These are phyloP conservation scores for Cryptus armator DNA, from an alignment of 2,888 invertebrate genomes.

Conservation along the genomic window DNA sequence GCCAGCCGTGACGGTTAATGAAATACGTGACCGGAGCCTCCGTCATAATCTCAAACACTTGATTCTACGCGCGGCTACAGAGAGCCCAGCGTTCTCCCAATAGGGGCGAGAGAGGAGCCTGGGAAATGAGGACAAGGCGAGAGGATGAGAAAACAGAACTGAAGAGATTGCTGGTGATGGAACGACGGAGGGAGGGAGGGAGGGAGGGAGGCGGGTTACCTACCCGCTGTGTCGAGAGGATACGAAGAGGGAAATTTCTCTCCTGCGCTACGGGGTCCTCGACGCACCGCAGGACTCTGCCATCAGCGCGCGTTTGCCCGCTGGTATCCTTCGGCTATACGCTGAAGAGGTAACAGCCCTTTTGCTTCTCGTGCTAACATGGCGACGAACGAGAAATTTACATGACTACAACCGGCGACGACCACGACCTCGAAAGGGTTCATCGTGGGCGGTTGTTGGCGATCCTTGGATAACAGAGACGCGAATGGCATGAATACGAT, in stretches of 20 bases:
- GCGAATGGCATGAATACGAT: slow-evolving; percentile 33
- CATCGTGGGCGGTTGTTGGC: slow-evolving; percentile 26
- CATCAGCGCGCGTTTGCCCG: slow-evolving; percentile 14
- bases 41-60: slow-evolving; percentile 85
- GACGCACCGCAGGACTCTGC: slow-evolving; percentile 38
- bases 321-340: slow-evolving; percentile 30
- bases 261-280: slow-evolving; percentile 30
- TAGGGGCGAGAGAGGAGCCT: slow-evolving; percentile 34
- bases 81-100: slow-evolving; percentile 22
- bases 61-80: slow-evolving; percentile 76
- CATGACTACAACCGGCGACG: slow-evolving; percentile 51
- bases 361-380: slow-evolving; percentile 53
- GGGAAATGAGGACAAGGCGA: slow-evolving; percentile 26
- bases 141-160: slow-evolving; percentile 27
- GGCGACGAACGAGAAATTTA: slow-evolving; percentile 58
- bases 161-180: slow-evolving; percentile 53
- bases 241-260: slow-evolving; percentile 43
- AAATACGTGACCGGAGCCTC: slow-evolving; percentile 85
- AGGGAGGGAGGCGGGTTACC: too few relatives aligned
- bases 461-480: slow-evolving; percentile 7
- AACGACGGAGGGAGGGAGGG: too few relatives aligned
- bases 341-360: slow-evolving; percentile 43
- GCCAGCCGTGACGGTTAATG: slow-evolving; percentile 83
- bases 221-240: slow-evolving; percentile 36
- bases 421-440: slow-evolving; percentile 47